A percentile compares a stretch with the other conserved stretches of the same genome.
Evolutionary conservation across 2,888 invertebrate species (phyloP).

Genomic region (Trachelus tabidus): DNA sequence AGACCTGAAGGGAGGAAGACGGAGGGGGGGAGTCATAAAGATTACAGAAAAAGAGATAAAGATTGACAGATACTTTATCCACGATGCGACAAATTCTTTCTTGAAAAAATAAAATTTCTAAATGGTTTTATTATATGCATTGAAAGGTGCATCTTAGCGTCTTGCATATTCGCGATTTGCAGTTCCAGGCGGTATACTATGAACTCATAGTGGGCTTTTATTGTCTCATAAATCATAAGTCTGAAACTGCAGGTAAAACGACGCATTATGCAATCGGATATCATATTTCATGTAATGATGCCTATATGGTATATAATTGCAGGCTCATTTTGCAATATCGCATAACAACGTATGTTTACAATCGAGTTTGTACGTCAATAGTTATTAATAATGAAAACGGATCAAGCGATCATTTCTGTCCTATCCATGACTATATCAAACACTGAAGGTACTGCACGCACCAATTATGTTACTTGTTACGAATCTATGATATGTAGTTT

Average conservation of each 20-base stretch:
- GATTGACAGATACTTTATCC: neutral
- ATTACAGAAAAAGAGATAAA: neutral
- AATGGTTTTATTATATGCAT: neutral
- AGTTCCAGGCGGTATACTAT: constrained; percentile 3
- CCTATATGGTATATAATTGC: constrained; percentile 39
- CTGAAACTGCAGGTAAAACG: constrained; percentile 48
- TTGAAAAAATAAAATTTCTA: neutral
- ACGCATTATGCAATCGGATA: constrained; percentile 40
- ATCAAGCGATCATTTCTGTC: constrained; percentile 36
- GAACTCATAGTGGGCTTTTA: constrained; percentile 34
- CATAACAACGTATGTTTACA: constrained; percentile 24
- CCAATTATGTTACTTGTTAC: neutral
- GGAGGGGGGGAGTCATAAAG: neutral
- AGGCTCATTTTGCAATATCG: constrained; percentile 32
- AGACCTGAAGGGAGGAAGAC: neutral
- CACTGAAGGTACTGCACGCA: neutral
- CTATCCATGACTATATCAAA: constrained; percentile 18
- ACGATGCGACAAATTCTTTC: neutral
- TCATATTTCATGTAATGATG: constrained; percentile 43
- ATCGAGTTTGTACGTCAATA: constrained; percentile 8
- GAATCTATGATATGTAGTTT: neutral
- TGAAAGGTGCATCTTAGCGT: neutral
- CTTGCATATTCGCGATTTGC: neutral
- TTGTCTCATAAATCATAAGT: constrained; percentile 48
- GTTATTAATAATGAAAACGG: constrained; percentile 32